Evolutionary conservation across 1,140 invertebrate species (phyloP), one percentile per base, ranked within the genome.

Genomic region (Ceratoteleas bidentatus): DNA sequence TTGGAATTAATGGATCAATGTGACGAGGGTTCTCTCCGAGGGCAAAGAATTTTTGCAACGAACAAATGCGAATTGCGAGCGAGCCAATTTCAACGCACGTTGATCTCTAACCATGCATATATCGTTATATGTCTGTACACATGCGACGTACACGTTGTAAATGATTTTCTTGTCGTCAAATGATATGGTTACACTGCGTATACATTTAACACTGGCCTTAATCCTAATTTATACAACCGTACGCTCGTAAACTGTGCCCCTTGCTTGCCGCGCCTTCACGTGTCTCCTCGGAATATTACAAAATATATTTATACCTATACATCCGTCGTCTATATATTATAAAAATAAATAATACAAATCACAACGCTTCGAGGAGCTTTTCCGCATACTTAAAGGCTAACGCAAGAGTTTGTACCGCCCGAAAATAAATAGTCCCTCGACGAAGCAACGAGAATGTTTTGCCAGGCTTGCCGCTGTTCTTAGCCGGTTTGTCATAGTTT

Each of bases 191-290:
- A 91, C 88, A 88, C 85, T 90, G 89, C 90, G 89, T 91, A 91
- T 91, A 91, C 90, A 90, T 89, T 88, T 90, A 90, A 91, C 89
- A 91, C 90, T 91, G 89, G 89, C 89, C 90, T 91, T 91, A 91
- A 90, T 87, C 85, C 89, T 91, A 91, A 90, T 90, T 91, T 91
- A 88, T 91, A 90, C 89, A 91, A 82, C 84, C 84, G 76, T 86
- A 86, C 85, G 85, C 84, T 86, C 84, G 82, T 66, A 72, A 82
- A 86, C 62, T 84, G 50, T 81, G 61, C 61, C 45, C 24, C 34
- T 60, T 53, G 11, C 33, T 36, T 74, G n/a, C 40, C 49, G 10
- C 53, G 65, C 15, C 64, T 62, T 73, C 24, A 2, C 24, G 24
- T 24, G 24, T 24, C 24, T 24, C 24, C 24, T 24, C 24, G 24